Evolutionary conservation across 2,888 invertebrate genomes (phyloP).

Genomic region (Chelonus formosanus): DNA sequence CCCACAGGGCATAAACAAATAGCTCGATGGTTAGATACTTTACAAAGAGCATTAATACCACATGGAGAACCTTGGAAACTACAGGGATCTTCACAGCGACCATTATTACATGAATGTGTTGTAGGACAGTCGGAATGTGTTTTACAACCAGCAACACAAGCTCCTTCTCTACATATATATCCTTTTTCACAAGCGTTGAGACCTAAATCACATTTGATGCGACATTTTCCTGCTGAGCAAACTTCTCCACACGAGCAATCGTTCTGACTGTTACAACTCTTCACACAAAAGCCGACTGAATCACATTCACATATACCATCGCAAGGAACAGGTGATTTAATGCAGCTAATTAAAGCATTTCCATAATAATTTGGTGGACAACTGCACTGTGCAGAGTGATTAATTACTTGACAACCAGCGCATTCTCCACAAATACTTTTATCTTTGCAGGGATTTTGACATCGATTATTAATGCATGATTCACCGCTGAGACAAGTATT

Average conservation of each 20-base stretch:
- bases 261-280: slow-evolving; percentile 72
- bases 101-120: slow-evolving; percentile 77
- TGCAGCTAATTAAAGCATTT: slow-evolving; percentile 82
- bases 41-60: slow-evolving; percentile 82
- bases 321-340: slow-evolving; percentile 76
- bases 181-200: slow-evolving; percentile 76
- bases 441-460: slow-evolving; percentile 83
- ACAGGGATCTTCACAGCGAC: slow-evolving; percentile 78
- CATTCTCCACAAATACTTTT: slow-evolving; percentile 82
- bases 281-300: slow-evolving; percentile 81
- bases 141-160: slow-evolving; percentile 83
- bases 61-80: slow-evolving; percentile 73
- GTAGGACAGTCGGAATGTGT: slow-evolving; percentile 81
- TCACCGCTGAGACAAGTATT: slow-evolving; percentile 78
- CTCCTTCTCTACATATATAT: slow-evolving; percentile 77
- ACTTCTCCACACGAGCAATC: slow-evolving; percentile 86
- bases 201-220: slow-evolving; percentile 73
- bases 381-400: slow-evolving; percentile 86
- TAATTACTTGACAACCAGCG: slow-evolving; percentile 82
- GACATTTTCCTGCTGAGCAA: slow-evolving; percentile 78
- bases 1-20: slow-evolving; percentile 90
- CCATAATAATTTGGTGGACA: slow-evolving; percentile 84
- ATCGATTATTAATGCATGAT: slow-evolving; percentile 84
- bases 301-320: slow-evolving; percentile 83
- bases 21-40: slow-evolving; percentile 81